These are phyloP conservation scores for Hexactinellida sp. DNA, from an alignment of 37 sponge, comb jelly and placozoan genomes.

Conservation along the genomic window DNA sequence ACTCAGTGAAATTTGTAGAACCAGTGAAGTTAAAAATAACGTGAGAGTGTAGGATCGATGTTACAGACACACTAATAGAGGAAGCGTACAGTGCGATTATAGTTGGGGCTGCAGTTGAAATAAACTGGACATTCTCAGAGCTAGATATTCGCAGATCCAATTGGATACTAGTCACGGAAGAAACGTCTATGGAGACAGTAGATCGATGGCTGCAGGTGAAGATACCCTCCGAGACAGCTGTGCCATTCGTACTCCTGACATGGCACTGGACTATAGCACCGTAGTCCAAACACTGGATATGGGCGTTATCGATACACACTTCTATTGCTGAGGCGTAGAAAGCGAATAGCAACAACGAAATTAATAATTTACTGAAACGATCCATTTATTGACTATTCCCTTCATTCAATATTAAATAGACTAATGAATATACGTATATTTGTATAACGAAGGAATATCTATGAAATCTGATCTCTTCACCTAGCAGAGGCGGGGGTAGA, in stretches of 20 bases:
- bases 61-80: neutral
- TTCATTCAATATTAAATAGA: too few species aligned
- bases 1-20: neutral
- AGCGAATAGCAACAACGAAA: too few species aligned
- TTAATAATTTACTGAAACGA: too few species aligned
- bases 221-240: neutral
- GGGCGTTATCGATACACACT: neutral
- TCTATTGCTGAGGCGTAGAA: too few species aligned
- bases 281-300: neutral
- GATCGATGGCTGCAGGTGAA: neutral
- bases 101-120: neutral
- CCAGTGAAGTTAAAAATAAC: neutral
- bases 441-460: too few species aligned
- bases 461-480: neutral
- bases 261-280: neutral
- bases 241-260: neutral
- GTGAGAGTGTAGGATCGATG: neutral
- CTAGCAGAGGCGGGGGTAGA: too few species aligned
- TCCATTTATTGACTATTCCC: too few species aligned
- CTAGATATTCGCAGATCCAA: neutral
- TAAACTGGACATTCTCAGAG: neutral
- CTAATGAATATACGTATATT: too few species aligned
- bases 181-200: neutral
- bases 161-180: neutral
- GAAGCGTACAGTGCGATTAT: neutral